phyloP scores from a whole-genome alignment of 2,888 invertebrate genomes.

The Oxycera nigricornis region DNA sequence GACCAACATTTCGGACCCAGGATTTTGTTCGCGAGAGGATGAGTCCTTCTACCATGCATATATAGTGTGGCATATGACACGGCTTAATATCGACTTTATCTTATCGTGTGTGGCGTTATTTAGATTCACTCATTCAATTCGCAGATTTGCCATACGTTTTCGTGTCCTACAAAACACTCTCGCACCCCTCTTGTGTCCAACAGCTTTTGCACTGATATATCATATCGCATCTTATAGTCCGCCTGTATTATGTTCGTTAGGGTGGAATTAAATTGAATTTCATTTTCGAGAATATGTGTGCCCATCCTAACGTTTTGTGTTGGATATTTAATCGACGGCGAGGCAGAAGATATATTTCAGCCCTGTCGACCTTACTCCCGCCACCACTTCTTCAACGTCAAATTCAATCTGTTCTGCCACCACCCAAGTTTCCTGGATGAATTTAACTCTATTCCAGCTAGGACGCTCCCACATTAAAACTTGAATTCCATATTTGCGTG shows the following conservation, averaged over 20 bases:
- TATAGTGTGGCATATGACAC: constrained; percentile 39
- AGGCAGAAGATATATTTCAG: constrained; percentile 34
- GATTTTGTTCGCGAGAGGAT: background rate
- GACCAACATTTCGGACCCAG: background rate
- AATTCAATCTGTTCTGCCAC: constrained; percentile 20
- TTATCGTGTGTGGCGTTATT: constrained; percentile 33
- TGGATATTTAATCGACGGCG: constrained; percentile 29
- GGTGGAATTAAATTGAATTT: constrained; percentile 41
- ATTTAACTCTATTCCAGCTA: constrained; percentile 15
- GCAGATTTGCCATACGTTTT: constrained; percentile 9
- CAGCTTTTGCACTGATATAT: constrained; percentile 25
- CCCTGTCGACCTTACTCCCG: constrained; percentile 18
- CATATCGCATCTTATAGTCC: constrained; percentile 35
- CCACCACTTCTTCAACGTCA: constrained; percentile 23
- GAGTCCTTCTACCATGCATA: constrained; percentile 6
- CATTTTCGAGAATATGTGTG: constrained; percentile 37
- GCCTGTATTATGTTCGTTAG: constrained; percentile 40
- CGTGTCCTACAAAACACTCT: background rate
- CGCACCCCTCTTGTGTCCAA: background rate
- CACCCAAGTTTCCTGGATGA: constrained; percentile 10
- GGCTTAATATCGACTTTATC: constrained; percentile 39
- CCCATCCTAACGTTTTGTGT: background rate
- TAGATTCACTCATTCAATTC: constrained; percentile 32
- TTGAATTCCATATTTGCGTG: constrained; percentile 36
- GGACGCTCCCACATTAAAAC: constrained; percentile 24